Evolutionary conservation across 1,140 invertebrate genomes (phyloP).

Genomic region (Goniozus legneri): DNA sequence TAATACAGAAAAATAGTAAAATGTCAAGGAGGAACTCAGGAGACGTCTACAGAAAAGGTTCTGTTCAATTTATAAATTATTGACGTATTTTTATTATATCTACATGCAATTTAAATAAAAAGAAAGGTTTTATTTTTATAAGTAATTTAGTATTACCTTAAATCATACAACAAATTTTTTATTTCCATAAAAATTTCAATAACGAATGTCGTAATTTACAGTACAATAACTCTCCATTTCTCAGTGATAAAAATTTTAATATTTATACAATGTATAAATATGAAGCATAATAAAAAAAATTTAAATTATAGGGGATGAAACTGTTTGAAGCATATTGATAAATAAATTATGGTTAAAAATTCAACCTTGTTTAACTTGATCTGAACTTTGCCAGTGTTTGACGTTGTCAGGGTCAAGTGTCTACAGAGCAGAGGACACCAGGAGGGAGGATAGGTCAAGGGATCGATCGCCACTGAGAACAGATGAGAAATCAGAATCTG

Average conservation of each 20-base stretch:
- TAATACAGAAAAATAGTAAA: conserved; percentile 20
- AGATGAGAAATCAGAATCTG: conserved; percentile 35
- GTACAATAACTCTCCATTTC: conserved; percentile 1
- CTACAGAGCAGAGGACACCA: conserved; percentile 50
- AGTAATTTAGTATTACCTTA: conserved; percentile 4
- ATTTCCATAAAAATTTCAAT: not conserved
- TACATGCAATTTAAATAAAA: conserved; percentile 11
- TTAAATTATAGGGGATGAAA: not conserved
- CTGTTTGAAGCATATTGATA: conserved; percentile 31
- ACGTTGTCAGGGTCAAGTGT: conserved; percentile 57
- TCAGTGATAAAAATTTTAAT: not conserved
- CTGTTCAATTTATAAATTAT: conserved; percentile 31
- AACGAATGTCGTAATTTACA: not conserved
- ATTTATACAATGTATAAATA: conserved; percentile 4
- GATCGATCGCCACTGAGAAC: conserved; percentile 47
- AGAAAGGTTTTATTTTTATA: conserved; percentile 3
- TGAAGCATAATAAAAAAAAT: not conserved
- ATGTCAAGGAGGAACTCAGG: conserved; percentile 38
- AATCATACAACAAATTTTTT: not conserved
- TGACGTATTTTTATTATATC: conserved; percentile 10
- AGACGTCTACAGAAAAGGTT: conserved; percentile 52
- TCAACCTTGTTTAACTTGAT: conserved; percentile 55
- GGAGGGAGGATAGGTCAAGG: conserved; percentile 36
- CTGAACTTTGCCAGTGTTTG: conserved; percentile 61
- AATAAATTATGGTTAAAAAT: conserved; percentile 51